Conservation (phyloP, 2,113 vertebrate genomes). For the Montifringilla adamsi region DNA sequence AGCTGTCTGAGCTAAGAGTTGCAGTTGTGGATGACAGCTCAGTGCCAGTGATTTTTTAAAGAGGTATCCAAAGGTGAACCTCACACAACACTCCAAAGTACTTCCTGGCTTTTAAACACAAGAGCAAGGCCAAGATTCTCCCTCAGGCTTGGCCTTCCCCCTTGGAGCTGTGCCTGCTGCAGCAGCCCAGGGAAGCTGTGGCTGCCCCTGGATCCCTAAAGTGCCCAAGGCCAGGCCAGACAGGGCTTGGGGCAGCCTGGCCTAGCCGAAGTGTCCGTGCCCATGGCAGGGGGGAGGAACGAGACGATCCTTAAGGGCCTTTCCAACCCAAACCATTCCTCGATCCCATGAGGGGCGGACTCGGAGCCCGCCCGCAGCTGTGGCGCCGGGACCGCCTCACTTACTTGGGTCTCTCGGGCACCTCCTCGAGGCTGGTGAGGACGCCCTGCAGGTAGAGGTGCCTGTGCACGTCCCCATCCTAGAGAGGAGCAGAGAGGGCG, state of each 20-base stretch:
- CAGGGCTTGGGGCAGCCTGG: background rate
- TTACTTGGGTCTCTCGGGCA: constrained; percentile 68
- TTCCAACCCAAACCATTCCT: background rate
- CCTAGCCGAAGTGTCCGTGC: rapidly evolving
- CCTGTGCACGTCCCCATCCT: constrained; percentile 86
- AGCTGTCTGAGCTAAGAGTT: background rate
- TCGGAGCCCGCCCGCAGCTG: background rate
- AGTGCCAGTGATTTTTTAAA: background rate
- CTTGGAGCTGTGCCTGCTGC: background rate
- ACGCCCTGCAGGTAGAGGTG: constrained; percentile 84
- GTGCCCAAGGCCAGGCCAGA: background rate
- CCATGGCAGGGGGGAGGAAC: too few relatives aligned
- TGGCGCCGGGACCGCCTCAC: background rate
- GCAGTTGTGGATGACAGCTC: background rate
- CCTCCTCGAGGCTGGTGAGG: constrained; percentile 61
- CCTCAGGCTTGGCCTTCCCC: too few relatives aligned
- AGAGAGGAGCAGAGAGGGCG: background rate
- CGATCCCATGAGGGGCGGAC: rapidly evolving
- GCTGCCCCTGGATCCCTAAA: background rate
- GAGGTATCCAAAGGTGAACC: background rate
- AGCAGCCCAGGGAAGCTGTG: background rate
- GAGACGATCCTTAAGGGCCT: too few relatives aligned
- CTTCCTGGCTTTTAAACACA: rapidly evolving
- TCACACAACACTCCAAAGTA: background rate
- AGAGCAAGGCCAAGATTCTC: background rate